A percentile compares a stretch with the other conserved stretches of the same genome.
phyloP scores from a whole-genome alignment of 2,113 vertebrate genomes.

The Prionailurus bengalensis region DNA sequence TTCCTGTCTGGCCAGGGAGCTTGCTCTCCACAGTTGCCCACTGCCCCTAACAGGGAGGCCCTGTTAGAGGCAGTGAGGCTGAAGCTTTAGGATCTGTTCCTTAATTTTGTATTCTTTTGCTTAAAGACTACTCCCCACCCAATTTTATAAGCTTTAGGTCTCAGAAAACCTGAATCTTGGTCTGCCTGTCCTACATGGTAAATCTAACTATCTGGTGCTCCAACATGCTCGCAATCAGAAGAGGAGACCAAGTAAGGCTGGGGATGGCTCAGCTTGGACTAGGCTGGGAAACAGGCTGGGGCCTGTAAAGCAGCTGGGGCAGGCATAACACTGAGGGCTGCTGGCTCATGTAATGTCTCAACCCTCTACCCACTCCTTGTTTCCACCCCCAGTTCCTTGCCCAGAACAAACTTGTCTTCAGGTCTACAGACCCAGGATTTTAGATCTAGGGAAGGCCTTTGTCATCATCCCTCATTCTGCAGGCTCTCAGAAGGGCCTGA shows the following conservation, averaged over 20 bases:
- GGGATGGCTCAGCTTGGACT: background rate
- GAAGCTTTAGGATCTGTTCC: background rate
- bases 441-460: background rate
- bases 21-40: background rate
- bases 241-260: background rate
- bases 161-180: background rate
- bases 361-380: background rate
- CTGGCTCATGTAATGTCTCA: background rate
- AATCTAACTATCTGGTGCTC: background rate
- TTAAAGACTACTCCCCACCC: background rate
- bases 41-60: background rate
- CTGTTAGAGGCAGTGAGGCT: background rate
- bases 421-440: background rate
- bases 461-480: background rate
- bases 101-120: background rate
- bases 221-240: background rate
- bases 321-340: background rate
- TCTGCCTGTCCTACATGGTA: background rate
- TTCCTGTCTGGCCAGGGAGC: constrained; percentile 25
- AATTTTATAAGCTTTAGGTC: background rate
- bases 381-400: background rate
- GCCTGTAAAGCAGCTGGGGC: background rate
- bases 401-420: background rate
- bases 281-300: background rate
- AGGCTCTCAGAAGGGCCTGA: background rate